Evolutionary conservation across 2,888 invertebrate species (phyloP), one percentile per base, ranked within the genome.

Genomic region (Dysmachus trigonus): DNA sequence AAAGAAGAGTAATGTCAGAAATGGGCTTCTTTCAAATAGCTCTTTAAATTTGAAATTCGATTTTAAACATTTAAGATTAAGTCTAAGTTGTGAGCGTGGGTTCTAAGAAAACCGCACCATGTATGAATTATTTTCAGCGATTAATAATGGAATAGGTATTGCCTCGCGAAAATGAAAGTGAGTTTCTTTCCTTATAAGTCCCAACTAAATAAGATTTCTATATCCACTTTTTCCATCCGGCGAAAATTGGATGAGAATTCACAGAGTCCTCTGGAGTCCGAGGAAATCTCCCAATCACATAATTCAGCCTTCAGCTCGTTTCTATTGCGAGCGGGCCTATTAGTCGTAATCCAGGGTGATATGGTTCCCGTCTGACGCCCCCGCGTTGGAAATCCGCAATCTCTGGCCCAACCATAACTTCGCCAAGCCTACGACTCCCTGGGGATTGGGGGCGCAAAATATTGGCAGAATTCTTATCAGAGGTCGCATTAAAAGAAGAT

Each of bases 391-490:
- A 47, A 83, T 83, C 22, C 72, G 83, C 72, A 83, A 83, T 72
- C 38, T 38, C 41, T 83, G 22, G 27, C 38, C n/a, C 47, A 22
- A 15, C 47, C 33, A 22, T 27, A 74, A 35, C 85, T 85, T 77
- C 71, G 77, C 38, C 79, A 31, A 31, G n/a, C 31, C 41, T 62
- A 85, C 15, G 53, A 27, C 35, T 77, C 85, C 77, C 72, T 2
- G 30, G 71, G 77, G 85, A 85, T 31, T 30, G n/a, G 18, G 18
- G 31, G 35, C 35, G 41, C 79, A 71, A 85, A 77, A 85, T 85
- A 85, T 85, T 85, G 85, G 85, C 77, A 71, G 77, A 77, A 77
- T 85, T 85, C 85, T 85, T 85, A 85, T 85, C 85, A 79, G 41
- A 85, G 79, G 76, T 79, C 85, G 77, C 85, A 85, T 85, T 85